Base-by-base conservation (phyloP, 2,113 vertebrate genomes). In the Copsychus sechellarum region DNA sequence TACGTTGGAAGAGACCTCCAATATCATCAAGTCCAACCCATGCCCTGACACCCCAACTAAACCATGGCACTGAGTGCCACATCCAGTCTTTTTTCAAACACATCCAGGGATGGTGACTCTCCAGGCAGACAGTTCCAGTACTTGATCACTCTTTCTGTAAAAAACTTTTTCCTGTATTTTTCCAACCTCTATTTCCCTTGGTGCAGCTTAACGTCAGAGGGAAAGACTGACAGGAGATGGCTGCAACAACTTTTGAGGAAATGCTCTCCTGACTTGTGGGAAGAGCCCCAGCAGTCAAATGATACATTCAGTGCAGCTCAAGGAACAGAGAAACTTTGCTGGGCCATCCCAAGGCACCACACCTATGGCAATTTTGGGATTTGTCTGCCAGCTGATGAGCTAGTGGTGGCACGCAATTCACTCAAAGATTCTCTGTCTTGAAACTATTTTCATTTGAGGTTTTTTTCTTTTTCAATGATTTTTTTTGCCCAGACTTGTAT, bases 301-400 rank as follows among this genome's bases (percentile, higher is more conserved):
- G 9, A 20, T 22, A n/a, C 6, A 16, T 45, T 62, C 29, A 62
- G 15, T 57, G 56, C 28, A 84, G 61, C 34, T 58, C 47, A 61
- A 79, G n/a, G 33, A 87, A 31, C 50, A 69, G n/a, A 86, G 70
- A 61, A 83, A 9, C 14, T 34, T 5, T 53, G 11, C 28, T 14
- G 5, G 25, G 12, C 22, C n/a, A 43, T 31, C 6, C 26, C 65
- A 56, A 62, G 19, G 51, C 56, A 64, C 10, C 19, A 53, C 3
- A 11, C 2, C 61, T 18, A 28, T 0, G 2, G 11, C 18, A 57
- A 7, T 77, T 74, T 22, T 31, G 40, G 17, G 8, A 15, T 43
- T 54, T 86, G 14, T 45, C 31, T 53, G n/a, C 36, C 56, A 65
- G 8, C 9, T 73, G 10, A 26, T 70, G 48, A 86, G 34, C n/a